phyloP scores from a whole-genome alignment of 1,140 invertebrate genomes.

The Formica exsecta region DNA sequence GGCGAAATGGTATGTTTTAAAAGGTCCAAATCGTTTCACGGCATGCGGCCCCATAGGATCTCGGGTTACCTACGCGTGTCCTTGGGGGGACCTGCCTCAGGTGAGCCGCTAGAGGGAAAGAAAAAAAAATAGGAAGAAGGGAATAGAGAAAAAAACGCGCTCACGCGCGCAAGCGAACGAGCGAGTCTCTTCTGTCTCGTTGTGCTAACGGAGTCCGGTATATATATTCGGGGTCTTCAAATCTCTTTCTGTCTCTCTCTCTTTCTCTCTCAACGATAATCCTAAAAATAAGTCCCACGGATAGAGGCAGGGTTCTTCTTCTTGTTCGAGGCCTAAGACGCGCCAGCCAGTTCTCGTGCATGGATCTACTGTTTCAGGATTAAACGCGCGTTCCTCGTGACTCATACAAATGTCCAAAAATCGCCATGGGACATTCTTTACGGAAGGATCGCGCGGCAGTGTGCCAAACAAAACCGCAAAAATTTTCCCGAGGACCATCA shows the following conservation, averaged over 20 bases:
- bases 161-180: conserved; percentile 68
- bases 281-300: conserved; percentile 73
- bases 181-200: conserved; percentile 78
- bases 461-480: conserved; percentile 20
- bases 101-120: conserved; percentile 64
- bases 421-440: conserved; percentile 56
- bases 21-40: conserved; percentile 82
- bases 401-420: conserved; percentile 61
- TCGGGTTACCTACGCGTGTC: conserved; percentile 84
- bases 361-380: conserved; percentile 40
- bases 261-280: conserved; percentile 49
- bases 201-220: conserved; percentile 48
- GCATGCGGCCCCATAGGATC: conserved; percentile 78
- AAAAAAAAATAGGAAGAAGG: conserved; percentile 55
- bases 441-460: conserved; percentile 27
- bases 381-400: conserved; percentile 53
- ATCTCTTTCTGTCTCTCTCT: no score
- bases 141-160: conserved; percentile 44
- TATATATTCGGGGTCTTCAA: conserved; percentile 26
- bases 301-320: conserved; percentile 26
- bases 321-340: conserved; percentile 42
- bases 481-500: neutral
- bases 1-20: conserved; percentile 81
- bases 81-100: conserved; percentile 79
- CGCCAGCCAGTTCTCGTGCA: conserved; percentile 18